These are phyloP conservation scores for Chaetorhynchus papuensis DNA, from an alignment of 2,113 vertebrate genomes.

Conservation along the genomic window DNA sequence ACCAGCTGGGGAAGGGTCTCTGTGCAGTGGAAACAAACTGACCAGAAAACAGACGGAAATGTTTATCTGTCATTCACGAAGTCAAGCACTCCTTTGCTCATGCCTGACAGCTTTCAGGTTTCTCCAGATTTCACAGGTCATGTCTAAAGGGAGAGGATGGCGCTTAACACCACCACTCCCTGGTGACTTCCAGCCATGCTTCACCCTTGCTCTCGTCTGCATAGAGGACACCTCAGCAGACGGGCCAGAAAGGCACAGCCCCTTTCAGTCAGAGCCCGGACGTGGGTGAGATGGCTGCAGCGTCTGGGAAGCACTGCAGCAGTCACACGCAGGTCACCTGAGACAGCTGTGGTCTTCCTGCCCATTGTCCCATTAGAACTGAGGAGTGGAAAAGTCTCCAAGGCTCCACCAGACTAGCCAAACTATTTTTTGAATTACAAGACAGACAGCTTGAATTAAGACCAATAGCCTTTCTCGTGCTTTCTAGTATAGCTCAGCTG, in stretches of 20 bases:
- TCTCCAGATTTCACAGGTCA: rapidly evolving
- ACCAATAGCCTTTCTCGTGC: not conserved
- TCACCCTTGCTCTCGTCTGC: rapidly evolving
- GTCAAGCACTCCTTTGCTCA: not conserved
- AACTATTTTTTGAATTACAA: not conserved
- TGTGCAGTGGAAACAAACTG: not conserved
- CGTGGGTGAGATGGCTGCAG: not conserved
- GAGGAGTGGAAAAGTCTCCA: not conserved
- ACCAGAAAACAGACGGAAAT: not conserved
- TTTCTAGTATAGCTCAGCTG: not conserved
- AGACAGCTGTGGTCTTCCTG: not conserved
- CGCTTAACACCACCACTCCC: not conserved
- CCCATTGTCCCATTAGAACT: not conserved
- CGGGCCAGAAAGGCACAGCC: not conserved
- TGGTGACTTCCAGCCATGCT: not conserved
- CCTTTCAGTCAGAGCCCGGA: not conserved
- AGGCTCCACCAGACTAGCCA: not conserved
- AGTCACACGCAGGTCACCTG: not conserved
- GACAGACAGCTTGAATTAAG: not conserved
- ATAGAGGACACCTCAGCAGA: not conserved
- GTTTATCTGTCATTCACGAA: not conserved
- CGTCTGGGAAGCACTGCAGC: rapidly evolving
- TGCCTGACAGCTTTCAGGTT: not conserved
- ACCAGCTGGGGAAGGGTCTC: not conserved
- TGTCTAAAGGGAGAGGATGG: not conserved